Percentiles rank a stretch among this genome's conserved stretches.
Conservation (phyloP, 2,113 vertebrate genomes). For the Manacus vitellinus region DNA sequence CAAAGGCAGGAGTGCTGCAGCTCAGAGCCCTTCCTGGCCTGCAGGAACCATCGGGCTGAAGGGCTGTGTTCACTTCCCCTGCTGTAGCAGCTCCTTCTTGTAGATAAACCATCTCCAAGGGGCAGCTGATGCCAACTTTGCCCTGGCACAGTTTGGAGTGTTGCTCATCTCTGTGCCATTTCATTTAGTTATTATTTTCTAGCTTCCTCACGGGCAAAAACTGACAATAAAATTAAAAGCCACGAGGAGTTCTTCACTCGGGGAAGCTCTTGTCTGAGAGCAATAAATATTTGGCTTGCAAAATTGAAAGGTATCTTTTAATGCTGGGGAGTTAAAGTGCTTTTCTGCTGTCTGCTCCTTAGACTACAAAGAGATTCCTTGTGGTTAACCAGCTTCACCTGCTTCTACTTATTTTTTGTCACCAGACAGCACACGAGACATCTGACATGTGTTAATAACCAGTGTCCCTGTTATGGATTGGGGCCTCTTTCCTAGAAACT, state of each 20-base stretch:
- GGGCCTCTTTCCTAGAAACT: neutral
- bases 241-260: neutral
- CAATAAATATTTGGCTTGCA: neutral
- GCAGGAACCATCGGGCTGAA: neutral
- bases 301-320: neutral
- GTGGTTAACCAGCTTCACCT: conserved; percentile 27
- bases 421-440: neutral
- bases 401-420: neutral
- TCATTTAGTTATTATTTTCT: neutral
- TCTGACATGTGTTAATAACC: neutral
- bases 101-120: neutral
- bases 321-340: neutral
- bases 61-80: neutral
- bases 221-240: neutral
- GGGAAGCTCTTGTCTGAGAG: neutral
- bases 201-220: neutral
- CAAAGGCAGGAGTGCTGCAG: neutral
- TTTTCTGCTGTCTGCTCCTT: conserved; percentile 12
- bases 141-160: neutral
- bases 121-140: neutral
- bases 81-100: neutral
- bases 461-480: accelerated
- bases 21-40: neutral
- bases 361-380: conserved; percentile 13
- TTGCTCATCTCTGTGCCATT: neutral